Evolutionary conservation across 2,888 invertebrate genomes (phyloP).

Genomic region (Platerodrilus igneus): DNA sequence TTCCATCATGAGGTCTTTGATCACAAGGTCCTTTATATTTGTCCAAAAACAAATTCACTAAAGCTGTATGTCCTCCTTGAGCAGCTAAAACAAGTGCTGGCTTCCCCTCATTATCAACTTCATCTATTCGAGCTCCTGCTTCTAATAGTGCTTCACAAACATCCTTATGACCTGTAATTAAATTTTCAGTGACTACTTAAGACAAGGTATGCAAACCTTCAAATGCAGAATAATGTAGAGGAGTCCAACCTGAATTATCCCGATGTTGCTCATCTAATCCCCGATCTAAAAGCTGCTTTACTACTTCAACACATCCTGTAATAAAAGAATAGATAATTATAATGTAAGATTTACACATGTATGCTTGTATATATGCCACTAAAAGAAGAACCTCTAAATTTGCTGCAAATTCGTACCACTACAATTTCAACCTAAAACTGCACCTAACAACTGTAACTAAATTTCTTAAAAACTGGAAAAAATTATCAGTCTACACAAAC

Average conservation of each 20-base stretch:
- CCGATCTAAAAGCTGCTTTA: slow-evolving; percentile 80
- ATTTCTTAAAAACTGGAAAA: too few species aligned
- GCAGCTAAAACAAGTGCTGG: slow-evolving; percentile 83
- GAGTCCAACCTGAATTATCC: slow-evolving; percentile 96
- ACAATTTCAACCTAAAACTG: too few species aligned
- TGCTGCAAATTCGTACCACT: too few species aligned
- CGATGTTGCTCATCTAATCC: slow-evolving; percentile 82
- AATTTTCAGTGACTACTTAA: slow-evolving; percentile 30
- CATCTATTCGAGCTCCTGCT: slow-evolving; percentile 83
- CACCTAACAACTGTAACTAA: too few species aligned
- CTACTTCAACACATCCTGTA: slow-evolving; percentile 81
- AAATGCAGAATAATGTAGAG: slow-evolving; percentile 92
- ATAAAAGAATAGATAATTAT: slow-evolving; percentile 9
- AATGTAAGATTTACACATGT: background rate
- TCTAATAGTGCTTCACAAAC: slow-evolving; percentile 78
- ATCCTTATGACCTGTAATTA: slow-evolving; percentile 64
- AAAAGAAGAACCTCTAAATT: too few species aligned
- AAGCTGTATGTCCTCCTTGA: slow-evolving; percentile 76
- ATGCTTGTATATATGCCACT: background rate
- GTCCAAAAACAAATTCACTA: slow-evolving; percentile 64
- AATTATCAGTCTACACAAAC: too few species aligned
- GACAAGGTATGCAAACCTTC: too few species aligned
- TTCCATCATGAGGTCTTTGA: slow-evolving; percentile 85
- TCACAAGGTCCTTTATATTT: slow-evolving; percentile 75
- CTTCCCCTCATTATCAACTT: slow-evolving; percentile 88